Percentiles rank a stretch among this genome's conserved stretches.
Evolutionary conservation across 2,113 vertebrate species (phyloP).

Genomic region (Coreoperca whiteheadi): DNA sequence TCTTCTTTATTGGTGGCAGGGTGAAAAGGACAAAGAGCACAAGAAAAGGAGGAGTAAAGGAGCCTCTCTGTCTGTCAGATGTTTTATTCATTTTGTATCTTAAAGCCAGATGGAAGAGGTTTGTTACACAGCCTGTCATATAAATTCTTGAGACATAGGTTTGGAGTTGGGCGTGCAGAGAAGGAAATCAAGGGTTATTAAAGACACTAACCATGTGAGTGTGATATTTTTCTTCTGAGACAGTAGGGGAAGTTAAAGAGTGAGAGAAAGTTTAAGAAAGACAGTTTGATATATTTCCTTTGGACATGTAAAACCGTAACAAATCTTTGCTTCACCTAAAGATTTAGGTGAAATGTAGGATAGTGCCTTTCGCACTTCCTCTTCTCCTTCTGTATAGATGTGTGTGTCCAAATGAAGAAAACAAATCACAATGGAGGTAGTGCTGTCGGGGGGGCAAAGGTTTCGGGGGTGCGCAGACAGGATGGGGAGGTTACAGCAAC

Average conservation of each 20-base stretch:
- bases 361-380: slow-evolving; percentile 16
- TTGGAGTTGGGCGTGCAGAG: slow-evolving; percentile 13
- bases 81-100: slow-evolving; percentile 69
- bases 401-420: slow-evolving; percentile 19
- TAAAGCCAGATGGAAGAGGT: slow-evolving; percentile 72
- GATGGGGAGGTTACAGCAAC: slow-evolving; percentile 60
- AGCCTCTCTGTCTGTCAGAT: slow-evolving; percentile 73
- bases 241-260: neutral
- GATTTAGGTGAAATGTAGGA: slow-evolving; percentile 19
- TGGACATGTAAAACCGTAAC: neutral
- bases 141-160: slow-evolving; percentile 57
- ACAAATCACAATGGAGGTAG: slow-evolving; percentile 31
- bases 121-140: slow-evolving; percentile 60
- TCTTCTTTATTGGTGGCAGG: slow-evolving; percentile 32
- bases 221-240: slow-evolving; percentile 34
- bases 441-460: neutral
- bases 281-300: slow-evolving; percentile 29
- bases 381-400: neutral
- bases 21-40: slow-evolving; percentile 44
- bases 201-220: slow-evolving; percentile 36
- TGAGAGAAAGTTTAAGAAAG: neutral
- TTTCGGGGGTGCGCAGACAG: slow-evolving; percentile 52
- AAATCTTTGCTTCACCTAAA: slow-evolving; percentile 8
- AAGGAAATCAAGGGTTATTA: slow-evolving; percentile 42
- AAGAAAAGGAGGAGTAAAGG: slow-evolving; percentile 37